phyloP scores from a whole-genome alignment of 2,113 vertebrate species.

The Saguinus midas region DNA sequence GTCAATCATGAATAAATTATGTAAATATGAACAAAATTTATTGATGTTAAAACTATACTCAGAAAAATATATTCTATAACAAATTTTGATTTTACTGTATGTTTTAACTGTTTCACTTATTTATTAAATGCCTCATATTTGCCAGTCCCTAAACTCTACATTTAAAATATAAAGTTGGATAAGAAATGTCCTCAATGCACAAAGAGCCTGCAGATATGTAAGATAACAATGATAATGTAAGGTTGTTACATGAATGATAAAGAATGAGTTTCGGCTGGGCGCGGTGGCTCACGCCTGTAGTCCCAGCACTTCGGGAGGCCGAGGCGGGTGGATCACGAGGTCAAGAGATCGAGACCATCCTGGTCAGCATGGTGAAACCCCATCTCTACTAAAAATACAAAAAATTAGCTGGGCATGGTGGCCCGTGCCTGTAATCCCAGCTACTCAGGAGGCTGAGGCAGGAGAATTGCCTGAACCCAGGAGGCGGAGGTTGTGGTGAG shows the following conservation, averaged over 20 bases:
- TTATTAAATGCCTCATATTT: not conserved
- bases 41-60: not conserved
- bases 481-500: no score
- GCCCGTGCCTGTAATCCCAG: no score
- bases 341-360: no score
- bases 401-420: no score
- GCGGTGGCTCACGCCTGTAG: no score
- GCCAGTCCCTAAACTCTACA: not conserved
- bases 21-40: not conserved
- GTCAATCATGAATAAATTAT: not conserved
- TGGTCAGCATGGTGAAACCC: no score
- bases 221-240: not conserved
- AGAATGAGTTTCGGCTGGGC: not conserved
- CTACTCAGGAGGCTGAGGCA: no score
- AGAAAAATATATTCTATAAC: not conserved
- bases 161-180: not conserved
- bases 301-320: no score
- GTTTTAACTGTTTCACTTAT: constrained; percentile 12
- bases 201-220: not conserved
- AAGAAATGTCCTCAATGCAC: not conserved
- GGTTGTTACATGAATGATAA: not conserved
- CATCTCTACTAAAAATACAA: no score
- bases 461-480: no score
- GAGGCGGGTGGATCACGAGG: no score
- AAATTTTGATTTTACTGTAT: not conserved